Evolutionary conservation across 2,113 vertebrate species (phyloP).

Genomic region (Otus sunia): DNA sequence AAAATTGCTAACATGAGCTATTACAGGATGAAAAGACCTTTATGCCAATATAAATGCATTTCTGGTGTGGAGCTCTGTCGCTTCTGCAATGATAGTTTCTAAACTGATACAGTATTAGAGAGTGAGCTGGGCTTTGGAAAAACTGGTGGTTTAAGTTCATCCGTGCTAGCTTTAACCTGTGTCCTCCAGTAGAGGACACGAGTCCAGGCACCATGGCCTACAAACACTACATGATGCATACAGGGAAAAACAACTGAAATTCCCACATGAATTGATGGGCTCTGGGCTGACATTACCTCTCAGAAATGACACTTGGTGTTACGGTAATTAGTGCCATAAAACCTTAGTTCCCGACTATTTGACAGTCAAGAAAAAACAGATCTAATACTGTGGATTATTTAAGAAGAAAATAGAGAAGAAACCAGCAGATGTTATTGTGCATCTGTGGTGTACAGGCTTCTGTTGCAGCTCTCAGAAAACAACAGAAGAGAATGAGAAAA

Average conservation of each 20-base stretch:
- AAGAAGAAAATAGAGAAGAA: not conserved
- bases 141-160: not conserved
- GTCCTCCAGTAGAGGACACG: not conserved
- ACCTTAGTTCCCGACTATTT: not conserved
- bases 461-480: not conserved
- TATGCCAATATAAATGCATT: not conserved
- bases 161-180: not conserved
- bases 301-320: not conserved
- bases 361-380: not conserved
- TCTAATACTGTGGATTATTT: not conserved
- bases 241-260: not conserved
- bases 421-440: not conserved
- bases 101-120: not conserved
- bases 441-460: not conserved
- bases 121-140: not conserved
- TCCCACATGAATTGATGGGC: not conserved
- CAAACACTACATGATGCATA: not conserved
- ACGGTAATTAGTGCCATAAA: not conserved
- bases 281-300: not conserved
- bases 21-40: not conserved
- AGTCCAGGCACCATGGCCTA: not conserved
- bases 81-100: not conserved
- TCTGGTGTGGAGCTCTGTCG: not conserved
- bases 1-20: not conserved
- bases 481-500: not conserved